A percentile compares a stretch with the other conserved stretches of the same genome.
phyloP scores from a whole-genome alignment of 2,113 vertebrate genomes.

The Elachura formosa region DNA sequence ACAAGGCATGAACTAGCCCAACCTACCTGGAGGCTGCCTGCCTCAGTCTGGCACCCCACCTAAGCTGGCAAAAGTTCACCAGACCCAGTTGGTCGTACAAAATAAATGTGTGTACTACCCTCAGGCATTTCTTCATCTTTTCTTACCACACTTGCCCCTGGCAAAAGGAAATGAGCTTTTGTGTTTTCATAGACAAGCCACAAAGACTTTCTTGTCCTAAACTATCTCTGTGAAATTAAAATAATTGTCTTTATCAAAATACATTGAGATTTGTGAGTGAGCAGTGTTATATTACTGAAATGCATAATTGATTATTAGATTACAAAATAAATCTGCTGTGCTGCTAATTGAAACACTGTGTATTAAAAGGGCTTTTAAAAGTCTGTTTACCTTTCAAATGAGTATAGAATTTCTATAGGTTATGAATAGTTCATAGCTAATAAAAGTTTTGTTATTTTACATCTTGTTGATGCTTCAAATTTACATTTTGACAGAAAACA shows the following conservation, averaged over 20 bases:
- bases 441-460: not conserved
- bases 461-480: not conserved
- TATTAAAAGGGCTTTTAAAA: not conserved
- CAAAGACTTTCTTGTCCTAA: not conserved
- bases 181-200: not conserved
- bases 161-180: not conserved
- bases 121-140: not conserved
- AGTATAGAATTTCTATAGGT: not conserved
- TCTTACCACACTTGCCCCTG: not conserved
- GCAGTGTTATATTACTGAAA: not conserved
- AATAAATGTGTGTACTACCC: not conserved
- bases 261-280: not conserved
- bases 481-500: not conserved
- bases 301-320: not conserved
- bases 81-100: not conserved
- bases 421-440: not conserved
- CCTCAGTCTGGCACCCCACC: not conserved
- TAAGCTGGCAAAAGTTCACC: not conserved
- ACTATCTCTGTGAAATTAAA: not conserved
- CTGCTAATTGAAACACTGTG: not conserved
- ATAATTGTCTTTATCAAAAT: not conserved
- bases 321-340: not conserved
- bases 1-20: not conserved
- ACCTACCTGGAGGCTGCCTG: not conserved
- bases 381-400: not conserved